Percentiles rank a stretch among this genome's conserved stretches.
Evolutionary conservation across 2,888 invertebrate species (phyloP).

Genomic region (Oeneis ivallda): DNA sequence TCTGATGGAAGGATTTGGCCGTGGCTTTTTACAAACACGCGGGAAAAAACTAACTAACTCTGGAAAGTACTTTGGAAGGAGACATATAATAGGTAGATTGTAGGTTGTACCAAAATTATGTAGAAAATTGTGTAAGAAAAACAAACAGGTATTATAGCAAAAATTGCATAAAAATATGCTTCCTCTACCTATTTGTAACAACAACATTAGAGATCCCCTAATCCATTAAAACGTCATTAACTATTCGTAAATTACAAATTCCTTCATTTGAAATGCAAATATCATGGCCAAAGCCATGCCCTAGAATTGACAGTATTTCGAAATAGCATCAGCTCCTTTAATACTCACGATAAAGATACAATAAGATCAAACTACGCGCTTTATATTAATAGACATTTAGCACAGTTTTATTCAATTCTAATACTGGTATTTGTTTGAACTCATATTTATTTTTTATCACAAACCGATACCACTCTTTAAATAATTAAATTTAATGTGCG

Average conservation of each 20-base stretch:
- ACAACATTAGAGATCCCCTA: conserved; percentile 6
- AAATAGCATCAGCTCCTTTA: not conserved
- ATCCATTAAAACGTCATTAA: conserved; percentile 27
- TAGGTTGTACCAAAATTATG: not conserved
- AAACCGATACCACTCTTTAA: too few relatives aligned
- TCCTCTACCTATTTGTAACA: not conserved
- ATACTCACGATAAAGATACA: conserved; percentile 2
- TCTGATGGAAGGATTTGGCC: too few relatives aligned
- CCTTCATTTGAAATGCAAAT: conserved; percentile 36
- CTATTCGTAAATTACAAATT: conserved; percentile 28
- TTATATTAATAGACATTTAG: not conserved
- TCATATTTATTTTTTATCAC: too few relatives aligned
- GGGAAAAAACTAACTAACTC: too few relatives aligned
- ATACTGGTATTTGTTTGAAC: too few relatives aligned
- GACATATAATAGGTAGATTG: not conserved
- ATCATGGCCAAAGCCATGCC: conserved; percentile 23
- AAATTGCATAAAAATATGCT: too few relatives aligned
- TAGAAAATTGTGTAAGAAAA: not conserved
- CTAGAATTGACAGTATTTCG: conserved; percentile 29
- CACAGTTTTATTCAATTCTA: too few relatives aligned
- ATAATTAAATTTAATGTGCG: too few relatives aligned
- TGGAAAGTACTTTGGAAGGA: not conserved
- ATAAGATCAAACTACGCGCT: not conserved
- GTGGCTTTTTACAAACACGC: too few relatives aligned
- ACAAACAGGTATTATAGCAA: too few relatives aligned